These are phyloP conservation scores for Aphidius gifuensis DNA, from an alignment of 1,140 invertebrate genomes.

Conservation along the genomic window DNA sequence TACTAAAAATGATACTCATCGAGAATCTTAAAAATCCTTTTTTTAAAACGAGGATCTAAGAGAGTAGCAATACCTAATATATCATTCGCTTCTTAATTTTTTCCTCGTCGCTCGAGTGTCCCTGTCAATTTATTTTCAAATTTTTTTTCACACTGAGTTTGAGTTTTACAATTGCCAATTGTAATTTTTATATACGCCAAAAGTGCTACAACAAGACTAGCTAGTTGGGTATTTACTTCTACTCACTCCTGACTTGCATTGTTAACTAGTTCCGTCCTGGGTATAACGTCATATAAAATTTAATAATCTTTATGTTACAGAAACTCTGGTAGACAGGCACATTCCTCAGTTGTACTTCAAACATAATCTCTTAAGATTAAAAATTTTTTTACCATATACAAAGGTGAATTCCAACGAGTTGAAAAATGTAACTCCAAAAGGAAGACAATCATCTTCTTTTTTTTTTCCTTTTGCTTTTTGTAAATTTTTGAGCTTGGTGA, in stretches of 20 bases:
- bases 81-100: constrained; percentile 13
- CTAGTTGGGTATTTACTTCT: constrained; percentile 3
- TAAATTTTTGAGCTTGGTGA: constrained; percentile 23
- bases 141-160: constrained; percentile 1
- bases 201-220: constrained; percentile 13
- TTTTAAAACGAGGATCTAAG: constrained; percentile 31
- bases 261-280: constrained; percentile 23
- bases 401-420: constrained; percentile 30
- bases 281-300: constrained; percentile 19
- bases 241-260: constrained; percentile 16
- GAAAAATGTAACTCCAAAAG: constrained; percentile 25
- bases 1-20: constrained; percentile 2
- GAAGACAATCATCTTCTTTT: constrained; percentile 19
- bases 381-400: constrained; percentile 46
- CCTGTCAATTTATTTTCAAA: constrained; percentile 13
- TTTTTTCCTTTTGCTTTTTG: constrained; percentile 27
- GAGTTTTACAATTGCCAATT: neutral
- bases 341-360: constrained; percentile 36
- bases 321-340: constrained; percentile 40
- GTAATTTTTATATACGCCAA: constrained; percentile 1
- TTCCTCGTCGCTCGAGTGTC: constrained; percentile 17
- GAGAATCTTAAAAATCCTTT: constrained; percentile 20
- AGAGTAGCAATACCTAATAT: constrained; percentile 25
- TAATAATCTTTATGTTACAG: constrained; percentile 37
- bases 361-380: constrained; percentile 35